Conservation (phyloP, 1,140 invertebrate genomes). For the Polypedilum pembai region DNA sequence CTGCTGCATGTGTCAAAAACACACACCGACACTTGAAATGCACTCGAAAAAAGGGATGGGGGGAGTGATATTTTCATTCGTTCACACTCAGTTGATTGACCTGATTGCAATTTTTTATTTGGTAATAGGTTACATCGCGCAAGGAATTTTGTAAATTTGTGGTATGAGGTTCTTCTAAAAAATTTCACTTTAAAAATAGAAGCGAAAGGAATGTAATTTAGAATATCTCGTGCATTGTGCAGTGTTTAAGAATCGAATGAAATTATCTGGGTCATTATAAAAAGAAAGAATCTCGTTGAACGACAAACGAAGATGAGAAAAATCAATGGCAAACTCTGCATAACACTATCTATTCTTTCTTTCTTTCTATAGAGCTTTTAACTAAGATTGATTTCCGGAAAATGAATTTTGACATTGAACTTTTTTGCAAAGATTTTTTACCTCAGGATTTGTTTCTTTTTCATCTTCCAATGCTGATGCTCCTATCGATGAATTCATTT, state of each 20-base stretch:
- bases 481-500: background rate
- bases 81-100: background rate
- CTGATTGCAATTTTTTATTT: background rate
- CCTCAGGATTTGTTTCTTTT: conserved; percentile 10
- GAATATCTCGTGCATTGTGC: background rate
- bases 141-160: no score
- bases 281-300: conserved; percentile 10
- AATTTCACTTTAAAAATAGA: background rate
- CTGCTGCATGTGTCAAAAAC: background rate
- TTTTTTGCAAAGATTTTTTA: background rate
- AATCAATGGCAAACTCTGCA: background rate
- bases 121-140: no score
- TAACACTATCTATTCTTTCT: no score
- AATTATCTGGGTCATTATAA: conserved; percentile 4
- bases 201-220: background rate
- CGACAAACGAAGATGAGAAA: background rate
- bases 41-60: background rate
- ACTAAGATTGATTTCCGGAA: background rate
- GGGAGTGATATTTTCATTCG: background rate
- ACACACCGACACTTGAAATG: background rate
- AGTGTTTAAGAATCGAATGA: background rate
- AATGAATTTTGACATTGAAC: conserved; percentile 5
- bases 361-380: no score
- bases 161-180: no score
- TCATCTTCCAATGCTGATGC: background rate